Evolutionary conservation across 1,140 invertebrate genomes (phyloP).

Genomic region (Phymorhynchus buccinoides): DNA sequence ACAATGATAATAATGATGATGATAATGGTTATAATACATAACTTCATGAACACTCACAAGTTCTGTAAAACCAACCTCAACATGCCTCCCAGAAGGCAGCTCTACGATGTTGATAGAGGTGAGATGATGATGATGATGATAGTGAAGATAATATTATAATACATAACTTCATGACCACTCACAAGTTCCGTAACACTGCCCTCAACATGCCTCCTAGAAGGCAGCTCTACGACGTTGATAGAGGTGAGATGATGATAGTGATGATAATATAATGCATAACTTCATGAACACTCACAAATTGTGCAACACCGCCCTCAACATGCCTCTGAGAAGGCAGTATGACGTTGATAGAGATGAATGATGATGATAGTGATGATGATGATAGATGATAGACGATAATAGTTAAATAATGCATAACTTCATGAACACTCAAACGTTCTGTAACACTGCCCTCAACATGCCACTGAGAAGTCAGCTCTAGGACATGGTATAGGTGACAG

Average conservation of each 20-base stretch:
- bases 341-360: too few relatives aligned
- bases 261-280: slow-evolving; percentile 57
- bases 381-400: too few relatives aligned
- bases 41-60: too few relatives aligned
- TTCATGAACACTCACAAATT: slow-evolving; percentile 60
- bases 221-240: slow-evolving; percentile 64
- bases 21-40: too few relatives aligned
- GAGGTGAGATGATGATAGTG: slow-evolving; percentile 58
- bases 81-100: too few relatives aligned
- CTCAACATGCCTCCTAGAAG: slow-evolving; percentile 57
- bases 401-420: too few relatives aligned
- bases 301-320: slow-evolving; percentile 53
- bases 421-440: slow-evolving; percentile 54
- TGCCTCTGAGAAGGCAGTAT: slow-evolving; percentile 56
- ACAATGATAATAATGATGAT: too few relatives aligned
- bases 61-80: too few relatives aligned
- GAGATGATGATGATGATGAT: too few relatives aligned
- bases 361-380: too few relatives aligned
- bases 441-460: slow-evolving; percentile 55
- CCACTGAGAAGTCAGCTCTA: slow-evolving; percentile 54
- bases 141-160: too few relatives aligned
- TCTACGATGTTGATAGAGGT: too few relatives aligned
- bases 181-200: slow-evolving; percentile 55
- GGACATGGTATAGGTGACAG: slow-evolving; percentile 68
- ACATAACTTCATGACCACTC: slow-evolving; percentile 59